Conservation (phyloP, 2,113 vertebrate genomes). For the Rattus rattus region DNA sequence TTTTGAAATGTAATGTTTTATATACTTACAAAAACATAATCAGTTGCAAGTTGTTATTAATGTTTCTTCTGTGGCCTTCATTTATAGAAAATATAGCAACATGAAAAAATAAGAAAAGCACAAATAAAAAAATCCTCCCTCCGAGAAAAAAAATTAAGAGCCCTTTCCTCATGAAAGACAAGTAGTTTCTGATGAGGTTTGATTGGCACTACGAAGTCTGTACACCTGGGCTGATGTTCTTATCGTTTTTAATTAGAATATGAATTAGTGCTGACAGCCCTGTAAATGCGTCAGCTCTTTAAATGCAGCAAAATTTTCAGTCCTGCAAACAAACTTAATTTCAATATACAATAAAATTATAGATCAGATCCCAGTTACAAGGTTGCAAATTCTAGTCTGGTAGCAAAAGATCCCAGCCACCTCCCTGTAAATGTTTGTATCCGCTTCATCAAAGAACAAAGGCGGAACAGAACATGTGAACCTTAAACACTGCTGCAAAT, state of each 20-base stretch:
- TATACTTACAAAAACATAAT: not conserved
- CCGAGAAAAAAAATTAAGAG: not conserved
- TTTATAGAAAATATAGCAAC: not conserved
- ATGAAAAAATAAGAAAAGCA: not conserved
- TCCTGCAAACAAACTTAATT: constrained; percentile 16
- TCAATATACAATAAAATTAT: constrained; percentile 10
- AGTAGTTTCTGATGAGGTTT: constrained; percentile 10
- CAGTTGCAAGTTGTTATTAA: not conserved
- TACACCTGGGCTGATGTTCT: constrained; percentile 29
- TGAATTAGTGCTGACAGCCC: constrained; percentile 5
- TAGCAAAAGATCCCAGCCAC: not conserved
- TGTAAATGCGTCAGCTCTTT: constrained; percentile 1
- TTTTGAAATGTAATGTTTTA: not conserved
- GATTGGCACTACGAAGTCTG: not conserved
- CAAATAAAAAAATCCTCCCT: not conserved
- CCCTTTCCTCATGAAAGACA: not conserved
- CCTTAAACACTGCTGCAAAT: not conserved
- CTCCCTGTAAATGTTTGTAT: not conserved
- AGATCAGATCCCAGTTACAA: not conserved
- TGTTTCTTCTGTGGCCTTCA: not conserved
- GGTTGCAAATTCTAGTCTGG: not conserved
- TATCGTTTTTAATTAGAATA: not conserved
- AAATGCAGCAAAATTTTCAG: constrained; percentile 5
- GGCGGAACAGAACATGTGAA: not conserved
- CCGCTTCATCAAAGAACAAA: not conserved